phyloP scores from a whole-genome alignment of 2,888 invertebrate genomes.

The Euzetes globulus region DNA sequence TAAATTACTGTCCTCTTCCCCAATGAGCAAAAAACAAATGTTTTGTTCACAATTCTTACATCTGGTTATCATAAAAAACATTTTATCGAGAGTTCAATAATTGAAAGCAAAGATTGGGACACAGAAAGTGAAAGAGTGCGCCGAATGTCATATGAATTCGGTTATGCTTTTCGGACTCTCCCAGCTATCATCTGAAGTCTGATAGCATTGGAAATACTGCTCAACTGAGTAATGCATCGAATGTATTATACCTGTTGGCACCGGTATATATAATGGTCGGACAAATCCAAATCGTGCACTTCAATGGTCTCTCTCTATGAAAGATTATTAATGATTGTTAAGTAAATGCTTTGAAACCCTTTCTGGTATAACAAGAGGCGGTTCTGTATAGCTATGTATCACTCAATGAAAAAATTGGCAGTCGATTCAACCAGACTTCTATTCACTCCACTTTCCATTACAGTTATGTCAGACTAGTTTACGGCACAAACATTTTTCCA shows the following conservation, averaged over 20 bases:
- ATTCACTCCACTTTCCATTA: not conserved
- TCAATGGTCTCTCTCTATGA: not conserved
- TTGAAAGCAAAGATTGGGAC: not conserved
- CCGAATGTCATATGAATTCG: too few relatives aligned
- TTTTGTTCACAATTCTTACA: not conserved
- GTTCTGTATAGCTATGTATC: slow-evolving; percentile 5
- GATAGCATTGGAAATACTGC: not conserved
- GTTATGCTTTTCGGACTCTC: slow-evolving; percentile 3
- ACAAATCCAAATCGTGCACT: slow-evolving; percentile 8
- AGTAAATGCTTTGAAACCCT: not conserved
- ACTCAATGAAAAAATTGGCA: slow-evolving; percentile 14
- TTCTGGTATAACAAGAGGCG: slow-evolving; percentile 19
- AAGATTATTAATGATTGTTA: slow-evolving; percentile 11
- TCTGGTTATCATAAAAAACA: not conserved
- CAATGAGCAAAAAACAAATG: not conserved
- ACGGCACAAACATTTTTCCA: not conserved
- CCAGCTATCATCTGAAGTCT: not conserved
- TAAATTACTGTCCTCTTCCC: not conserved
- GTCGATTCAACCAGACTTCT: not conserved
- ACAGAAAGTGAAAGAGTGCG: too few relatives aligned
- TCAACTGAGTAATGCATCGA: not conserved
- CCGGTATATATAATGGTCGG: not conserved
- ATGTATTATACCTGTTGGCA: slow-evolving; percentile 1
- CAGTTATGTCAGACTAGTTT: not conserved
- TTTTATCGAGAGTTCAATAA: not conserved